Percentiles rank a stretch among this genome's conserved stretches.
phyloP scores from a whole-genome alignment of 2,888 invertebrate species.

The Ichneumoninae sp. region DNA sequence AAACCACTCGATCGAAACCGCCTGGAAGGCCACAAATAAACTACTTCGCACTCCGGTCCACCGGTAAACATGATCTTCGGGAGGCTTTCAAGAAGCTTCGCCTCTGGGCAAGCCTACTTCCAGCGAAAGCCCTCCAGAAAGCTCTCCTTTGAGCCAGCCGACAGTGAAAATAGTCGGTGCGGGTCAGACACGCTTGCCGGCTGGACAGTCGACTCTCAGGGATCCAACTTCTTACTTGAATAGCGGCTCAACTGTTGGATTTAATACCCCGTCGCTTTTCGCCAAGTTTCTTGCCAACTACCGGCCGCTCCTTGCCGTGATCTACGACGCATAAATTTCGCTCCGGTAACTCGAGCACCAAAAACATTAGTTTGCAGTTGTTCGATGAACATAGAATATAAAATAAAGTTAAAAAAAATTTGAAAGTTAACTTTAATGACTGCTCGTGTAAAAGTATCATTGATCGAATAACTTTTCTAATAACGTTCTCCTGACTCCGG shows the following conservation, averaged over 20 bases:
- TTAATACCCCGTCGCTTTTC: background rate
- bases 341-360: background rate
- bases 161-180: slow-evolving; percentile 8
- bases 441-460: background rate
- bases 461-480: background rate
- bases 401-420: background rate
- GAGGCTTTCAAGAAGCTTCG: background rate
- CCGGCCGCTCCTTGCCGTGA: background rate
- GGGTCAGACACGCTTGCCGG: slow-evolving; percentile 4
- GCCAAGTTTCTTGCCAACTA: slow-evolving; percentile 10
- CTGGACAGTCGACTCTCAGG: background rate
- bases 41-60: background rate
- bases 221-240: background rate
- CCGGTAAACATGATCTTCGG: background rate
- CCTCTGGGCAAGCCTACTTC: background rate
- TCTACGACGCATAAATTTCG: background rate
- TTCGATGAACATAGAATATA: background rate
- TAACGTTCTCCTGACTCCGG: background rate
- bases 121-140: background rate
- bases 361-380: background rate
- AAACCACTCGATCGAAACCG: background rate
- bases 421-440: background rate
- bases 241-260: background rate
- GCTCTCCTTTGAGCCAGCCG: background rate
- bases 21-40: slow-evolving; percentile 1